Conservation (phyloP, 2,113 vertebrate genomes). For the Symphodus melops region DNA sequence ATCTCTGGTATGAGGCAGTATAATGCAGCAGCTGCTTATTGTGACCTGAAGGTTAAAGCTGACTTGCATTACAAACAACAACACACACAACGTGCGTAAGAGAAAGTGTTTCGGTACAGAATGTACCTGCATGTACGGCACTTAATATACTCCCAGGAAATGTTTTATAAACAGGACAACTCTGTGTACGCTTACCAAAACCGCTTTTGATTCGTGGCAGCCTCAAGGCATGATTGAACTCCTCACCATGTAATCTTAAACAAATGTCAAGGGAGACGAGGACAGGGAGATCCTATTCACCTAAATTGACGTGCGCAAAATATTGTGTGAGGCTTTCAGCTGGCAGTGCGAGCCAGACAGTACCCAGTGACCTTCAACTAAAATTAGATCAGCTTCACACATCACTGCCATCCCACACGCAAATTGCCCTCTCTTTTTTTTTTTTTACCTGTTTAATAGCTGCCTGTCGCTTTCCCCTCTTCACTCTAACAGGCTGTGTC, state of each 20-base stretch:
- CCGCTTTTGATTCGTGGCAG: slow-evolving; percentile 37
- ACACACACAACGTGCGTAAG: not conserved
- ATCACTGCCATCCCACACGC: slow-evolving; percentile 13
- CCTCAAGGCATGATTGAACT: slow-evolving; percentile 52
- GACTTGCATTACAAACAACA: slow-evolving; percentile 7
- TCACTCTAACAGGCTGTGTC: slow-evolving; percentile 38
- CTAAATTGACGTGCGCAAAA: slow-evolving; percentile 15
- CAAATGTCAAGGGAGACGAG: slow-evolving; percentile 30
- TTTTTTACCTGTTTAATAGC: slow-evolving; percentile 40
- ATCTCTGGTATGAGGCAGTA: not conserved
- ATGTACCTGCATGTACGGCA: slow-evolving; percentile 26
- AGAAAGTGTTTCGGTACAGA: slow-evolving; percentile 40
- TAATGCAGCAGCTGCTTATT: slow-evolving; percentile 4
- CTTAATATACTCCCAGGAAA: slow-evolving; percentile 41
- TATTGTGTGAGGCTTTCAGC: not conserved
- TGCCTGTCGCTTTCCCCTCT: slow-evolving; percentile 8
- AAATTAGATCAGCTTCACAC: slow-evolving; percentile 58
- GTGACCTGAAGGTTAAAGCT: not conserved
- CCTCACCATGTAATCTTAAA: slow-evolving; percentile 34
- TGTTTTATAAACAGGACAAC: slow-evolving; percentile 58
- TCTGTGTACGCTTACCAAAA: slow-evolving; percentile 27
- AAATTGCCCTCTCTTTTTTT: slow-evolving; percentile 1
- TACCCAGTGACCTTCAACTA: slow-evolving; percentile 36
- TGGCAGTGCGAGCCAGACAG: slow-evolving; percentile 13
- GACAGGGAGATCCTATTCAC: slow-evolving; percentile 42